phyloP scores from a whole-genome alignment of 2,797 vertebrate species.

The Tenualosa ilisha region DNA sequence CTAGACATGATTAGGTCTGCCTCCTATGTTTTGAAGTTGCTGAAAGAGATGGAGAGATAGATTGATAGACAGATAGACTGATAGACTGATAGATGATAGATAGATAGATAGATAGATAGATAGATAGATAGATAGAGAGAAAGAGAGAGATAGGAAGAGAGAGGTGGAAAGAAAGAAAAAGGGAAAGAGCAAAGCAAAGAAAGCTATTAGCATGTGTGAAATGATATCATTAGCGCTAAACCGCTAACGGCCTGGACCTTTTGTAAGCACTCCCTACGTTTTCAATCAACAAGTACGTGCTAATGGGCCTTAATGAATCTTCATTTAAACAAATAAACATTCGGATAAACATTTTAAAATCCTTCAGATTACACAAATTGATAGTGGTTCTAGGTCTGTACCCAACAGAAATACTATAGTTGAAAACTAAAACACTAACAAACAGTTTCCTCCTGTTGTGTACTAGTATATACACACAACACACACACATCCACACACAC shows the following conservation, averaged over 20 bases:
- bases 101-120: background rate
- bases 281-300: background rate
- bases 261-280: background rate
- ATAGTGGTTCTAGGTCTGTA: background rate
- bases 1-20: too few species aligned
- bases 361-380: background rate
- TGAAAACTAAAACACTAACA: too few species aligned
- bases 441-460: too few species aligned
- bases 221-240: conserved; percentile 17
- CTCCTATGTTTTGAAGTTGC: too few species aligned
- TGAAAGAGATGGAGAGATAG: too few species aligned
- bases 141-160: background rate
- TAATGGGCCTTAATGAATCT: conserved; percentile 17
- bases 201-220: conserved; percentile 12
- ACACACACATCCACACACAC: too few species aligned
- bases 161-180: background rate
- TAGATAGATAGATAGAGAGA: background rate
- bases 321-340: conserved; percentile 4
- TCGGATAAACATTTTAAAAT: background rate
- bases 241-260: background rate
- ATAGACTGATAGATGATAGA: background rate
- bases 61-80: background rate
- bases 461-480: too few species aligned
- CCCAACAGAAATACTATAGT: conserved; percentile 28
- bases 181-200: background rate